Percentiles rank a stretch among this genome's conserved stretches.
These are phyloP conservation scores for Orussus abietinus DNA, from an alignment of 1,140 invertebrate species.

Conservation along the genomic window DNA sequence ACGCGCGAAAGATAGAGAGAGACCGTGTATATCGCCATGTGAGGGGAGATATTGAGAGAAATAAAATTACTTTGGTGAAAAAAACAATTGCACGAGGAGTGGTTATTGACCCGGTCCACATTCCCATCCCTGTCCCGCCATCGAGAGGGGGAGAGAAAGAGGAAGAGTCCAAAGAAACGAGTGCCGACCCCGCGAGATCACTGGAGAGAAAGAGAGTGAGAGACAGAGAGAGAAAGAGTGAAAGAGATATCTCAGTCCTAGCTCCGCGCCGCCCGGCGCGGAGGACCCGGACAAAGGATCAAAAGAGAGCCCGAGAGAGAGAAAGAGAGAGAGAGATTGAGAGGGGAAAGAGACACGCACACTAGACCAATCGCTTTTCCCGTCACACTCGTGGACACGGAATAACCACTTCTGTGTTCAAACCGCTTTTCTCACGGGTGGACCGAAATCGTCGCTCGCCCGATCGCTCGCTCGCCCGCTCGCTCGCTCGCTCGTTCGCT, in stretches of 20 bases:
- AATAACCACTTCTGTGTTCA: constrained; percentile 47
- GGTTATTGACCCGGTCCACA: constrained; percentile 45
- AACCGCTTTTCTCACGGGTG: constrained; percentile 30
- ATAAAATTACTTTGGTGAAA: constrained; percentile 46
- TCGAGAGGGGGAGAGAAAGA: constrained; percentile 11
- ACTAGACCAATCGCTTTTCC: too few species aligned
- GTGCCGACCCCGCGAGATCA: too few species aligned
- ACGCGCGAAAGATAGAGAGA: too few species aligned
- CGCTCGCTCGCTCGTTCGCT: too few species aligned
- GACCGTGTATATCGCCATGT: too few species aligned
- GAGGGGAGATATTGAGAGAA: constrained; percentile 29
- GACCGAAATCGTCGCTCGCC: constrained; percentile 5
- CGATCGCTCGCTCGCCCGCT: background rate
- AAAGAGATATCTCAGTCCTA: too few species aligned
- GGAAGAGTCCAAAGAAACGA: constrained; percentile 1
- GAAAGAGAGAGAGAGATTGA: constrained; percentile 3
- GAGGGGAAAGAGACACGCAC: too few species aligned
- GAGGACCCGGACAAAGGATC: constrained; percentile 9
- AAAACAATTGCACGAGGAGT: constrained; percentile 47
- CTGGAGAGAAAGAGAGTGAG: too few species aligned
- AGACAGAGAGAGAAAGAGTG: too few species aligned
- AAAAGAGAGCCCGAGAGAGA: background rate
- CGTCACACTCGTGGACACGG: constrained; percentile 31
- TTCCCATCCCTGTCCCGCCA: constrained; percentile 30
- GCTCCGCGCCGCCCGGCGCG: constrained; percentile 11